Base-by-base conservation (phyloP, 2,888 invertebrate species). In the Danaus chrysippus region DNA sequence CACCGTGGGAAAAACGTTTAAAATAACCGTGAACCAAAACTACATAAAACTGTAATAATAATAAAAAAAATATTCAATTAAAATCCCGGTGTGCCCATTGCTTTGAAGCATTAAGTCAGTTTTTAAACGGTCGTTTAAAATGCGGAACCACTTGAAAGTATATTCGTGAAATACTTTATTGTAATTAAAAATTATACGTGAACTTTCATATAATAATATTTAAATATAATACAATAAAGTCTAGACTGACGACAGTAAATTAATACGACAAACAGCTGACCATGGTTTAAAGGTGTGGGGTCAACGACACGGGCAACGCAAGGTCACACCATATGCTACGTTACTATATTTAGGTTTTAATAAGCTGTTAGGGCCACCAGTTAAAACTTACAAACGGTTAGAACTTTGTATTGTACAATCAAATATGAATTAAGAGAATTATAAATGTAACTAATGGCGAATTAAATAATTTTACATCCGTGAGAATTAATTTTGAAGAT, bases 221-320 rank as follows among this genome's bases (percentile, higher is more conserved):
- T 17, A 17, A 10, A 49, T 10, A 49, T 49, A 17, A 17, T 17
- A 46, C n/a, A 42, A 42, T 61, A 42, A 53, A 56, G 10, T 46
- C 23, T 17, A 41, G 54, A 55, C 34, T n/a, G 42, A 41, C 49
- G 15, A 52, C 23, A 13, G 43, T 56, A 56, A 15, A 15, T 10
- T 12, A 63, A 23, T 56, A 12, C 54, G 13, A 23, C 41, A n/a
- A 62, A 57, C 42, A 43, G 53, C 56, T 42, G 53, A 55, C 64
- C 55, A 58, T 58, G 64, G 62, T 60, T 67, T 56, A 64, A 64
- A 57, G 56, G 62, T 54, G 54, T 53, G 53, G 62, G 70, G 63
- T 70, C 70, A 63, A 66, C 62, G 63, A 61, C 70, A 64, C 44
- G 46, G 59, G 56, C 64, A 54, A 52, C 52, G 62, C 68, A 68